Conservation (phyloP, 2,888 invertebrate genomes). For the Lochmaea crataegi region DNA sequence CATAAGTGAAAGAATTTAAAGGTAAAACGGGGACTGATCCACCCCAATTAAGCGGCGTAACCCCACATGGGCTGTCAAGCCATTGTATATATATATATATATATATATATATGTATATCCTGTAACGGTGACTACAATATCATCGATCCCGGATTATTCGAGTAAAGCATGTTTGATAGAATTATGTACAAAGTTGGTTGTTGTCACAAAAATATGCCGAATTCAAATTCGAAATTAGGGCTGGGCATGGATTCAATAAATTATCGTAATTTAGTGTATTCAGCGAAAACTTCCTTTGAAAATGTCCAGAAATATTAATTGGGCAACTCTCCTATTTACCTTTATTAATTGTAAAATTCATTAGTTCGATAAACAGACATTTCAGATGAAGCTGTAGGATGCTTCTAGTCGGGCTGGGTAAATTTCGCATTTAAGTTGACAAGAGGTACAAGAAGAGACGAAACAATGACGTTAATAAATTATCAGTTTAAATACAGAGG, state of each 20-base stretch:
- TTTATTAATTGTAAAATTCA: constrained; percentile 23
- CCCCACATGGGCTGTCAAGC: too few relatives aligned
- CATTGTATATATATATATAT: too few relatives aligned
- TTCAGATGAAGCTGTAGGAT: neutral
- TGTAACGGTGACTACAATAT: too few relatives aligned
- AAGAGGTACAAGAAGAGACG: neutral
- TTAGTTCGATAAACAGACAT: constrained; percentile 25
- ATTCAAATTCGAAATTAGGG: constrained; percentile 27
- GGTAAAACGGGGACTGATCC: too few relatives aligned
- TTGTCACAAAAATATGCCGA: constrained; percentile 25
- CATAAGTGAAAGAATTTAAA: too few relatives aligned
- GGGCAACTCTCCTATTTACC: constrained; percentile 29
- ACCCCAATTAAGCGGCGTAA: too few relatives aligned
- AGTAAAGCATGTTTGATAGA: constrained; percentile 12
- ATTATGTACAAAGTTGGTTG: constrained; percentile 31
- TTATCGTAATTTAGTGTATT: constrained; percentile 35
- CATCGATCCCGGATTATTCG: too few relatives aligned
- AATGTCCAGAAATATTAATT: constrained; percentile 34
- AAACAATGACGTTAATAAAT: neutral
- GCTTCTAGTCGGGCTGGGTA: neutral
- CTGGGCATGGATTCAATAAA: constrained; percentile 29
- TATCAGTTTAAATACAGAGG: neutral
- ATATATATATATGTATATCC: too few relatives aligned
- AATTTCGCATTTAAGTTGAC: neutral
- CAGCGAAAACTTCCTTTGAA: constrained; percentile 32